phyloP scores from a whole-genome alignment of 2,113 vertebrate genomes.

The Etheostoma cragini region DNA sequence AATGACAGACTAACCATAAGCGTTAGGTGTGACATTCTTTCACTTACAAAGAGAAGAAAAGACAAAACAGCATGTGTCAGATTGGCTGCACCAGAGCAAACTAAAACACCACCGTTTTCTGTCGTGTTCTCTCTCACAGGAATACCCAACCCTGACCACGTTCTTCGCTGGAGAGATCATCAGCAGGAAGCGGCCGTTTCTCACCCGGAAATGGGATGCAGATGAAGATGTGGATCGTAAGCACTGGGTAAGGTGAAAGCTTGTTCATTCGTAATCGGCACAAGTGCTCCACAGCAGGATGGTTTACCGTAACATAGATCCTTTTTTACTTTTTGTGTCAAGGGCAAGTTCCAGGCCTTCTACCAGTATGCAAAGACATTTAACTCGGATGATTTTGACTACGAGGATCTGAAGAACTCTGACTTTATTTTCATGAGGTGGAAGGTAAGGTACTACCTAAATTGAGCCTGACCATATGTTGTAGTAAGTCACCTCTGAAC shows the following conservation, averaged over 20 bases:
- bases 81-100: neutral
- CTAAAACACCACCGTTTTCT: neutral
- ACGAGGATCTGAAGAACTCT: conserved; percentile 95
- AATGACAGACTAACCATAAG: neutral
- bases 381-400: conserved; percentile 98
- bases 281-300: neutral
- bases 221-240: conserved; percentile 99
- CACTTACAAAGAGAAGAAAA: neutral
- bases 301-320: neutral
- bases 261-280: neutral
- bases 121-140: conserved; percentile 75
- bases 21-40: neutral
- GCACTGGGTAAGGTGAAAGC: conserved; percentile 89
- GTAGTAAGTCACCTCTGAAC: neutral
- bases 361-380: conserved; percentile 99
- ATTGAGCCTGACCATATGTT: neutral
- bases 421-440: conserved; percentile 99
- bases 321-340: conserved; percentile 49
- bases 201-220: conserved; percentile 98
- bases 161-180: conserved; percentile 99
- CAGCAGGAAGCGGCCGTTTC: conserved; percentile 96
- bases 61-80: neutral
- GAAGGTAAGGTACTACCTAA: conserved; percentile 88
- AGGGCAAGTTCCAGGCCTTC: conserved; percentile 99
- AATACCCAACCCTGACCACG: conserved; percentile 97